A percentile compares a stretch with the other conserved stretches of the same genome.
These are phyloP conservation scores for Eristalis arbustorum DNA, from an alignment of 2,888 invertebrate genomes.

Conservation along the genomic window DNA sequence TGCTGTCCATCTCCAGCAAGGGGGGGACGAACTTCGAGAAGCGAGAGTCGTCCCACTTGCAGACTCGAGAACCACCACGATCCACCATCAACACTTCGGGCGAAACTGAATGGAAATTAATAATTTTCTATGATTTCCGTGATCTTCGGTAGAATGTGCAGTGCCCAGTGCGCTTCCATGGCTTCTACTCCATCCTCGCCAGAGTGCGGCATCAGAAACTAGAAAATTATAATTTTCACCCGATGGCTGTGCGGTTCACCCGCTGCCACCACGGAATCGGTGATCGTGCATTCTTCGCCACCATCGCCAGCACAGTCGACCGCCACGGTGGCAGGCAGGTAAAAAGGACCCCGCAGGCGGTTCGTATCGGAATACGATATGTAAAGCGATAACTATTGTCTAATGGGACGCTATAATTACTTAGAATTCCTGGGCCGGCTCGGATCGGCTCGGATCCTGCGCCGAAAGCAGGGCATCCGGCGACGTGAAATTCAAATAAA, in stretches of 20 bases:
- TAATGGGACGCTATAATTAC: constrained; percentile 62
- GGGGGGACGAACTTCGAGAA: constrained; percentile 6
- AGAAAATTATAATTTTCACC: constrained; percentile 59
- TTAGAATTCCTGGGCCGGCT: constrained; percentile 28
- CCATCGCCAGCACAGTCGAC: neutral
- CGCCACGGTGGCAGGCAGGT: constrained; percentile 20
- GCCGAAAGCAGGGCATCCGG: neutral
- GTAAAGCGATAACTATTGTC: constrained; percentile 55
- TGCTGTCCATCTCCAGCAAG: neutral
- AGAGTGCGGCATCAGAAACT: neutral
- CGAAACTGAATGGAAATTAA: constrained; percentile 46
- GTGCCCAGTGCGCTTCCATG: constrained; percentile 50
- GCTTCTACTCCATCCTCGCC: constrained; percentile 2
- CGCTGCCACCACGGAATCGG: neutral
- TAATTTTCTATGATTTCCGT: constrained; percentile 55
- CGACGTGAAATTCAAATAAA: constrained; percentile 21
- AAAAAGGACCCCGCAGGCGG: constrained; percentile 36
- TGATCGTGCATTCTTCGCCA: neutral
- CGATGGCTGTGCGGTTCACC: constrained; percentile 25
- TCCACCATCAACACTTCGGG: constrained; percentile 23
- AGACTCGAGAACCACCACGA: constrained; percentile 1
- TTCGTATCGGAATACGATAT: constrained; percentile 60
- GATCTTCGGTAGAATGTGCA: constrained; percentile 49
- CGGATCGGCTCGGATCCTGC: too few relatives aligned
- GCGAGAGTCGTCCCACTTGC: constrained; percentile 23